A percentile compares a stretch with the other conserved stretches of the same genome.
Conservation (phyloP, 2,113 vertebrate genomes). For the Cromileptes altivelis region DNA sequence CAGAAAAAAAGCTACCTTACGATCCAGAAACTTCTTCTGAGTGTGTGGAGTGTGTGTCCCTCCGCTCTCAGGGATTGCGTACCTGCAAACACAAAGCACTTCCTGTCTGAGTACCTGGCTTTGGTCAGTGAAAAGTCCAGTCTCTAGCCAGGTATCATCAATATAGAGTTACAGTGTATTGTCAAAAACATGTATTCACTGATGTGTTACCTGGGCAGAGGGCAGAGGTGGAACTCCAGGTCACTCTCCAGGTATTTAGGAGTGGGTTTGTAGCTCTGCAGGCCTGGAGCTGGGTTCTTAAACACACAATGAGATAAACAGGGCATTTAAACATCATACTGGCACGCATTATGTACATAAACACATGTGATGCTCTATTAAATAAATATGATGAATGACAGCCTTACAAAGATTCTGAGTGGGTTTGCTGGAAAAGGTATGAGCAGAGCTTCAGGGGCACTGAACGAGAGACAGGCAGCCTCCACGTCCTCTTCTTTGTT, state of each 20-base stretch:
- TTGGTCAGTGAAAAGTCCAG: background rate
- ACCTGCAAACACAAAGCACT: conserved; percentile 56
- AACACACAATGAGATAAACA: conserved; percentile 1
- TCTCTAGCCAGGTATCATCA: background rate
- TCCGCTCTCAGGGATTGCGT: conserved; percentile 75
- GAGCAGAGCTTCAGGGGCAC: conserved; percentile 83
- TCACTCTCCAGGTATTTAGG: conserved; percentile 87
- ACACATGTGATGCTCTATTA: background rate
- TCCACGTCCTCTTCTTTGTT: conserved; percentile 23
- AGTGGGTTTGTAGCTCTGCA: conserved; percentile 83
- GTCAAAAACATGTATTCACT: background rate
- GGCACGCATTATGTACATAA: background rate
- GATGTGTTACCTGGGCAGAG: conserved; percentile 81
- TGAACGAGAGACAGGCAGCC: conserved; percentile 79
- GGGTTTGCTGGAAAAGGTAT: conserved; percentile 79
- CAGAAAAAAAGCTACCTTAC: conserved; percentile 77
- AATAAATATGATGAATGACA: background rate
- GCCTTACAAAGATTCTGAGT: conserved; percentile 92
- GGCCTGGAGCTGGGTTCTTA: conserved; percentile 92
- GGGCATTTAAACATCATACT: background rate
- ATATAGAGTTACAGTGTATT: background rate
- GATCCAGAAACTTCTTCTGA: conserved; percentile 86
- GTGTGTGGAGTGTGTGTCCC: conserved; percentile 79
- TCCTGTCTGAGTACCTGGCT: background rate
- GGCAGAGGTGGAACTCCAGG: conserved; percentile 90